Conservation (phyloP, 2,888 invertebrate species). For the Pogonocherus hispidulus region DNA sequence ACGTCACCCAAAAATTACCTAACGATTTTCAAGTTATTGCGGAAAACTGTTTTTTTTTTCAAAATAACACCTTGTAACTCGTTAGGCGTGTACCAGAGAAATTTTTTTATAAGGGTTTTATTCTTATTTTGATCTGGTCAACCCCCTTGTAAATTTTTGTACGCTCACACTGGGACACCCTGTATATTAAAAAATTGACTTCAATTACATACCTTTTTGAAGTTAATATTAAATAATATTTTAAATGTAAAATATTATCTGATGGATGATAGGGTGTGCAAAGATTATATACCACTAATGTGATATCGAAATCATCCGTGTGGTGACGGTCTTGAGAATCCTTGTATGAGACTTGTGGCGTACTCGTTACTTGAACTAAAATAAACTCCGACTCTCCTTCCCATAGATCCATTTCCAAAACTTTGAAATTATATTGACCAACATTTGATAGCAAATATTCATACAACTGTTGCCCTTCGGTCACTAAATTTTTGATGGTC, state of each 20-base stretch:
- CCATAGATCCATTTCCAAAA: constrained; percentile 73
- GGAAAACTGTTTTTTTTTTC: too few relatives aligned
- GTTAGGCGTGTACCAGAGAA: too few relatives aligned
- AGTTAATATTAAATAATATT: constrained; percentile 75
- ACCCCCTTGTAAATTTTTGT: too few relatives aligned
- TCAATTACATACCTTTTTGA: constrained; percentile 69
- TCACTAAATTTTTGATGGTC: constrained; percentile 73
- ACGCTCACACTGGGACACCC: too few relatives aligned
- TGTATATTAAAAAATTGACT: too few relatives aligned
- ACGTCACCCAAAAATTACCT: too few relatives aligned
- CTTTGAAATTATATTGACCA: constrained; percentile 77
- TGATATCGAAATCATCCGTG: constrained; percentile 78
- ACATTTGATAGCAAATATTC: constrained; percentile 80
- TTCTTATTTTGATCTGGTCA: too few relatives aligned
- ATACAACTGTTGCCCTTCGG: constrained; percentile 77
- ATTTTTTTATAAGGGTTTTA: too few relatives aligned
- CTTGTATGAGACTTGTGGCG: constrained; percentile 72
- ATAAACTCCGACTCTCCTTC: constrained; percentile 72
- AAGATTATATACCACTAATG: constrained; percentile 76
- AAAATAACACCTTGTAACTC: too few relatives aligned
- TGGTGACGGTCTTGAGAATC: constrained; percentile 74
- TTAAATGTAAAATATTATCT: constrained; percentile 69
- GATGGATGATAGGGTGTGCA: constrained; percentile 64
- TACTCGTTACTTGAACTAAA: constrained; percentile 74
- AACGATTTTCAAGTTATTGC: too few relatives aligned